These are phyloP conservation scores for Cotesia vestalis DNA, from an alignment of 1,140 invertebrate species.

Conservation along the genomic window DNA sequence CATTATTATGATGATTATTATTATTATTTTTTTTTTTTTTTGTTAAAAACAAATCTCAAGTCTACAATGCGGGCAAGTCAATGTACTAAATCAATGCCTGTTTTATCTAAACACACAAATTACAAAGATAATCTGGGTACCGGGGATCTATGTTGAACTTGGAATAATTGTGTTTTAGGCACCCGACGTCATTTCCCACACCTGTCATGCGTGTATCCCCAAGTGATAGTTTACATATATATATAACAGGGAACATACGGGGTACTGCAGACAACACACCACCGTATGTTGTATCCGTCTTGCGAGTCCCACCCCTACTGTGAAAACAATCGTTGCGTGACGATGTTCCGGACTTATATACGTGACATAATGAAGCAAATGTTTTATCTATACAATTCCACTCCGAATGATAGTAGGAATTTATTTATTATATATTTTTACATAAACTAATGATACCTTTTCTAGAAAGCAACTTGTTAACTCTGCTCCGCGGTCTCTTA, in stretches of 20 bases:
- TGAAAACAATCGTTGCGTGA: constrained; percentile 60
- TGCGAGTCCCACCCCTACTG: constrained; percentile 43
- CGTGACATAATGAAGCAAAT: constrained; percentile 29
- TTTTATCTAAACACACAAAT: no score
- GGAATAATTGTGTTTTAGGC: constrained; percentile 25
- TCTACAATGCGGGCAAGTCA: no score
- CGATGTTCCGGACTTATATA: constrained; percentile 45
- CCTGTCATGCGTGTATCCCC: constrained; percentile 64
- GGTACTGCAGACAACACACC: constrained; percentile 17
- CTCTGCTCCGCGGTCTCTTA: no score
- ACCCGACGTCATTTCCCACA: constrained; percentile 64
- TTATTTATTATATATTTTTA: neutral
- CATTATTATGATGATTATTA: no score
- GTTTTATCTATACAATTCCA: constrained; percentile 4
- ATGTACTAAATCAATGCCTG: no score
- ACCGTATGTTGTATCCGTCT: constrained; percentile 16
- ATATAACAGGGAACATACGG: constrained; percentile 39
- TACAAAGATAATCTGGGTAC: no score
- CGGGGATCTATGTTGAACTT: no score
- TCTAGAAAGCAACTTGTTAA: no score
- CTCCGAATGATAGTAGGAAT: neutral
- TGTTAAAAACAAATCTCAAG: no score
- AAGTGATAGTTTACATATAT: constrained; percentile 52
- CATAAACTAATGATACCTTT: neutral
- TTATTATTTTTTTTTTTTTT: no score